Percentiles rank a stretch among this genome's conserved stretches.
These are phyloP conservation scores for Cryptomyrus ogoouensis DNA, from an alignment of 2,113 vertebrate species.

Conservation along the genomic window DNA sequence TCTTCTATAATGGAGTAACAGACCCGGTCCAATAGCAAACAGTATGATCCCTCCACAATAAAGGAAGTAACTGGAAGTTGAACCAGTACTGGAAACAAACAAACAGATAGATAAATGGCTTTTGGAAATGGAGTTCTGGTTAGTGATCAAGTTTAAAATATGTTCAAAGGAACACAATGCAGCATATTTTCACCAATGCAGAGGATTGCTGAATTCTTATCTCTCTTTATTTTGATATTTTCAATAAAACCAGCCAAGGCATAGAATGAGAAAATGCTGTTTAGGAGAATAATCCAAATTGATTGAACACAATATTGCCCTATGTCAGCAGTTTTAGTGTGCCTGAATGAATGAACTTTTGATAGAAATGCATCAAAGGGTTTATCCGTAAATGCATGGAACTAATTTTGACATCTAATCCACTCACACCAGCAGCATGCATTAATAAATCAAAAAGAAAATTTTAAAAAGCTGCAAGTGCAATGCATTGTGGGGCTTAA, in stretches of 20 bases:
- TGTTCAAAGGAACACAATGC: neutral
- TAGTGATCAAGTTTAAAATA: neutral
- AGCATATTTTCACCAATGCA: neutral
- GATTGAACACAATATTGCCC: slow-evolving; percentile 1
- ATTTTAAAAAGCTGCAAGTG: slow-evolving; percentile 37
- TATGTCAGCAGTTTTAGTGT: neutral
- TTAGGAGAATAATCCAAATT: slow-evolving; percentile 1
- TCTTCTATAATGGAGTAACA: neutral
- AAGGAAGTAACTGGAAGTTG: neutral
- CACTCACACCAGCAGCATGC: slow-evolving; percentile 34
- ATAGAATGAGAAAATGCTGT: neutral
- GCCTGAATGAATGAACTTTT: neutral
- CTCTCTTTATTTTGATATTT: neutral
- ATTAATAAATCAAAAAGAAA: slow-evolving; percentile 49
- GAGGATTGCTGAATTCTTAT: neutral
- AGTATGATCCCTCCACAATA: neutral
- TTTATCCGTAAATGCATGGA: neutral
- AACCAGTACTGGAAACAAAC: neutral
- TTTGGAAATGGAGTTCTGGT: neutral
- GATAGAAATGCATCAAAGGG: neutral
- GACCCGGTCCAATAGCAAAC: neutral
- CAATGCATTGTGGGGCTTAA: slow-evolving; percentile 42
- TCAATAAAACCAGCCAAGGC: neutral
- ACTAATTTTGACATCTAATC: slow-evolving; percentile 13
- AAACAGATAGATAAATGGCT: neutral